phyloP scores from a whole-genome alignment of 2,113 vertebrate genomes.

The Elgaria multicarinata region DNA sequence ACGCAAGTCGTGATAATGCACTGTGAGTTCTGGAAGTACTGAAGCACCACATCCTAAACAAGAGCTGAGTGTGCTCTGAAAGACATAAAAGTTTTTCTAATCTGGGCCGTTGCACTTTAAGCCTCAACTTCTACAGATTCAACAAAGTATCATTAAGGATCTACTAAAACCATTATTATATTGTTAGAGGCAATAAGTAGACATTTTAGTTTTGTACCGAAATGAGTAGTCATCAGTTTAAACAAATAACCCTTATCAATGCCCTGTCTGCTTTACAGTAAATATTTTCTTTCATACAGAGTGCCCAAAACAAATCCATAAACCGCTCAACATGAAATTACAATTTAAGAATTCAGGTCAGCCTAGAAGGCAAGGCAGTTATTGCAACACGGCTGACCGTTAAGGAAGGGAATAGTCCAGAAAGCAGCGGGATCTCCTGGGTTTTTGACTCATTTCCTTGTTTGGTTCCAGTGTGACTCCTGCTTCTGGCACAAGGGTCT shows the following conservation, averaged over 20 bases:
- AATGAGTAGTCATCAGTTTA: background rate
- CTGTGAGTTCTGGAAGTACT: background rate
- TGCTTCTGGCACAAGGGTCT: conserved; percentile 8
- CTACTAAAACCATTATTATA: background rate
- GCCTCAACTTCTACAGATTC: background rate
- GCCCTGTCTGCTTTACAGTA: background rate
- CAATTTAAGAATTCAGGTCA: conserved; percentile 59
- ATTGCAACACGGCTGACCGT: conserved; percentile 68
- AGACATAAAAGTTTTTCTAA: background rate
- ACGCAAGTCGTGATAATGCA: background rate
- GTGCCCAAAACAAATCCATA: background rate
- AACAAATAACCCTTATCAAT: conserved; percentile 18
- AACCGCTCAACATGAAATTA: conserved; percentile 24
- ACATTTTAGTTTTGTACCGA: conserved; percentile 32
- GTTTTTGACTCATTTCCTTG: conserved; percentile 23
- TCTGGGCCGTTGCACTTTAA: background rate
- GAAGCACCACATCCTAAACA: background rate
- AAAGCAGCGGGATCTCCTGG: conserved; percentile 47
- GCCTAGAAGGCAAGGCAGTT: conserved; percentile 63
- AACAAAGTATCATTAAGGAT: conserved; percentile 25
- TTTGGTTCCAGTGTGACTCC: conserved; percentile 43
- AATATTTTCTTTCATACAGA: background rate
- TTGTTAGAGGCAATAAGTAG: conserved; percentile 16
- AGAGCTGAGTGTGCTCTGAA: background rate
- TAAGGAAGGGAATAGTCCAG: conserved; percentile 68